Conservation (phyloP, 2,113 vertebrate genomes). For the Thamnophis sirtalis region DNA sequence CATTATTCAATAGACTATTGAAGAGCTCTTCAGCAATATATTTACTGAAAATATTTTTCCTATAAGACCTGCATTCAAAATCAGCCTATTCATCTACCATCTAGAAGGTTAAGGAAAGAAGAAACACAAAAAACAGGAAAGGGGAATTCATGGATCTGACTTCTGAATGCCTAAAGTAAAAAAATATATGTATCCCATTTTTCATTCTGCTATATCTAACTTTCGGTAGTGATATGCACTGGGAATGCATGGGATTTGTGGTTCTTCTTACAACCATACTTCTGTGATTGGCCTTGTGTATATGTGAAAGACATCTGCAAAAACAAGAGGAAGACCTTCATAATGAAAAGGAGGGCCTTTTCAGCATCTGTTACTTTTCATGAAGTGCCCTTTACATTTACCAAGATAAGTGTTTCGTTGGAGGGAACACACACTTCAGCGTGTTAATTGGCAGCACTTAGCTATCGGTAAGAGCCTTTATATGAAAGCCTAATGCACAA, state of each 20-base stretch:
- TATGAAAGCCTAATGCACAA: neutral
- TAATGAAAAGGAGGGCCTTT: slow-evolving; percentile 22
- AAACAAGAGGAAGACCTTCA: neutral
- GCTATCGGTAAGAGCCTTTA: slow-evolving; percentile 14
- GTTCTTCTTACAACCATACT: neutral
- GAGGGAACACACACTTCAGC: slow-evolving; percentile 35
- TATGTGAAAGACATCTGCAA: neutral
- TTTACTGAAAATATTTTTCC: neutral
- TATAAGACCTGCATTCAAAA: neutral
- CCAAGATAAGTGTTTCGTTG: slow-evolving; percentile 42
- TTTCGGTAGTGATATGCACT: neutral
- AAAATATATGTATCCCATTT: neutral
- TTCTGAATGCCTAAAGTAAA: neutral
- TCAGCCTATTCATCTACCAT: neutral
- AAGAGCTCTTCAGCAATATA: neutral
- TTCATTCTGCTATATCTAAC: neutral
- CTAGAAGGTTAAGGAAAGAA: neutral
- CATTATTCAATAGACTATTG: neutral
- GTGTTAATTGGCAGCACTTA: slow-evolving; percentile 35
- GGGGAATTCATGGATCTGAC: neutral
- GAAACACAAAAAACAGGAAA: neutral
- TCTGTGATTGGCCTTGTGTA: neutral
- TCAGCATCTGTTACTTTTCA: neutral
- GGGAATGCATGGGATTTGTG: neutral
- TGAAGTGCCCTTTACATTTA: slow-evolving; percentile 24